Conservation (phyloP, 1,140 invertebrate genomes). For the Sitophilus oryzae region DNA sequence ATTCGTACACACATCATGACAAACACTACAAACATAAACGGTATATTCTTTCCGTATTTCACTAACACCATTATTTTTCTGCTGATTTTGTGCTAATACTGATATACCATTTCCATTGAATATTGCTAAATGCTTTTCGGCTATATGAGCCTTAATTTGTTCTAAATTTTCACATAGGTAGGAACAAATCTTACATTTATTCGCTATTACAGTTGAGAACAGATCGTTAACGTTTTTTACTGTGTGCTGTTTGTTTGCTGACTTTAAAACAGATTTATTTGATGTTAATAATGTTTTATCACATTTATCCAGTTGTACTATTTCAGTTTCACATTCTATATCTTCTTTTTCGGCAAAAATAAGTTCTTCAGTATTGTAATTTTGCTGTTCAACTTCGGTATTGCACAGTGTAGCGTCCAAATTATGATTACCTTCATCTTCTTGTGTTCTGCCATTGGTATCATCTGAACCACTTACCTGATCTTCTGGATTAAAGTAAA, state of each 20-base stretch:
- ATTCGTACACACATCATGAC: constrained; percentile 26
- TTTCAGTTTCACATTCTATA: too few relatives aligned
- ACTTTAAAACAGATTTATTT: neutral
- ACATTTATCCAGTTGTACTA: too few relatives aligned
- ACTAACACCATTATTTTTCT: constrained; percentile 24
- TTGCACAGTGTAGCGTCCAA: too few relatives aligned
- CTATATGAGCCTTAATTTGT: constrained; percentile 28
- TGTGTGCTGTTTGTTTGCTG: neutral
- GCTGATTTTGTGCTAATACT: constrained; percentile 9
- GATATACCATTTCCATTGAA: constrained; percentile 11
- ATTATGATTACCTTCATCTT: too few relatives aligned
- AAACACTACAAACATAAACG: constrained; percentile 32
- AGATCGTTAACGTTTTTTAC: constrained; percentile 16
- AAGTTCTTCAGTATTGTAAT: too few relatives aligned
- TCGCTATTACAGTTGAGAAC: constrained; percentile 25
- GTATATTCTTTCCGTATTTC: constrained; percentile 24
- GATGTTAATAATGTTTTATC: too few relatives aligned
- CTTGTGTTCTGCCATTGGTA: too few relatives aligned
- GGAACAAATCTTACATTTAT: constrained; percentile 34
- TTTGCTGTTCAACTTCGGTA: too few relatives aligned
- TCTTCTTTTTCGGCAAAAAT: too few relatives aligned
- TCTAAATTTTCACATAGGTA: constrained; percentile 29
- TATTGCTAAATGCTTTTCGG: constrained; percentile 19
- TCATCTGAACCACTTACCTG: too few relatives aligned
- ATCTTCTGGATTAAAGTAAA: too few relatives aligned